Percentiles rank a stretch among this genome's conserved stretches.
Conservation (phyloP, 2,797 vertebrate species). For the Margarornis squamiger region DNA sequence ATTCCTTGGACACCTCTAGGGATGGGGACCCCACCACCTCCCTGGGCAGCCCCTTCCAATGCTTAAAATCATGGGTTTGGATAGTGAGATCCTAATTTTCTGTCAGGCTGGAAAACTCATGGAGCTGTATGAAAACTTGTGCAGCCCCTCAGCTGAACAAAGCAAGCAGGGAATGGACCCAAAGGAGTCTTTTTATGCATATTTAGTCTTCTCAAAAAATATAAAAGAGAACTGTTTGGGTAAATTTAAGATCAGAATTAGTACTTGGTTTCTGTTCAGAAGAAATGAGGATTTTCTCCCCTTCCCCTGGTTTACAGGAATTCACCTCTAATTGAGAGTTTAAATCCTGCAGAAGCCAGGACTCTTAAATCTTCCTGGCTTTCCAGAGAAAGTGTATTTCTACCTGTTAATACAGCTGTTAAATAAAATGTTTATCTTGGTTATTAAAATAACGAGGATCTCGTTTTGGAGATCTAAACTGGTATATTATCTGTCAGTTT, state of each 20-base stretch:
- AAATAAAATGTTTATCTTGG: constrained; percentile 8
- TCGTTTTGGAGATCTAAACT: background rate
- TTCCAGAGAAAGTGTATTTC: background rate
- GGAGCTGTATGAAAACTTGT: accelerated
- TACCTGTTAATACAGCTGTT: background rate
- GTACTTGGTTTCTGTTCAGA: background rate
- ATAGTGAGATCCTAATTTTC: background rate
- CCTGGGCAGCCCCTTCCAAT: background rate
- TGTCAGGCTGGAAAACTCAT: background rate
- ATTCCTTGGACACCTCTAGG: background rate
- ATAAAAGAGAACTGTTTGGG: background rate
- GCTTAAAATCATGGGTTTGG: background rate
- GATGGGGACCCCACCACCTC: background rate
- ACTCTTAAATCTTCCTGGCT: background rate
- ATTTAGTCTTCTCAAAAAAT: background rate
- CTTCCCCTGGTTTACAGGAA: background rate
- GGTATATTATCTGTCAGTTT: background rate
- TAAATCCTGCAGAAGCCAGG: background rate
- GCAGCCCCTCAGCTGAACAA: background rate
- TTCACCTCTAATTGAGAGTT: background rate
- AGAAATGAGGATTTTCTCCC: background rate
- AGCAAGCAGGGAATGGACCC: background rate
- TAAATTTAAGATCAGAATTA: background rate
- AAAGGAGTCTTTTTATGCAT: background rate
- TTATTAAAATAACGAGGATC: background rate